Evolutionary conservation across 2,797 vertebrate species (phyloP).

Genomic region (Varecia variegata): DNA sequence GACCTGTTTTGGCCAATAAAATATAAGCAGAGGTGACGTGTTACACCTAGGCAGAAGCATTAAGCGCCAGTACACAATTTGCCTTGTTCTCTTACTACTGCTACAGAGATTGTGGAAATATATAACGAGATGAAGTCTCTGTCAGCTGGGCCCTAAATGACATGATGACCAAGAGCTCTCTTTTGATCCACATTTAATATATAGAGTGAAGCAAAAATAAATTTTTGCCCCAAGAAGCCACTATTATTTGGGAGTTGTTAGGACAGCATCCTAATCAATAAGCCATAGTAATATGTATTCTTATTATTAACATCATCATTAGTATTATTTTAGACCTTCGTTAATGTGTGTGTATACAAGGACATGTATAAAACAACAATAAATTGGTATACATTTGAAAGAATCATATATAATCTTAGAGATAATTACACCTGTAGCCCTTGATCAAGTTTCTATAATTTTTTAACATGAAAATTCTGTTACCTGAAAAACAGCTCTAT

Average conservation of each 20-base stretch:
- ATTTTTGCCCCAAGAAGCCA: neutral
- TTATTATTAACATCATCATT: neutral
- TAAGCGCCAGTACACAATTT: neutral
- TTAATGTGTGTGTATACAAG: neutral
- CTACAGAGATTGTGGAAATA: neutral
- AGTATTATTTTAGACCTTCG: neutral
- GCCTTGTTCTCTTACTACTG: neutral
- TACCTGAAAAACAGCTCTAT: neutral
- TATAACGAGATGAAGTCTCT: neutral
- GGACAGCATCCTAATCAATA: neutral
- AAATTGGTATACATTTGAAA: neutral
- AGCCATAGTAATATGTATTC: neutral
- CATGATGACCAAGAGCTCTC: neutral
- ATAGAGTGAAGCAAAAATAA: neutral
- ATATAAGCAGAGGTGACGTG: neutral
- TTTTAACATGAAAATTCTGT: constrained; percentile 18
- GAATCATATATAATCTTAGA: neutral
- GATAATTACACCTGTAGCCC: neutral
- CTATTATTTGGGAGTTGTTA: neutral
- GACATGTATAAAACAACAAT: neutral
- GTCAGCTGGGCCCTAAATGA: neutral
- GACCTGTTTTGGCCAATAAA: neutral
- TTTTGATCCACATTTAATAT: neutral
- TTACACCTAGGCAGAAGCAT: neutral
- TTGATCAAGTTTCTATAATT: neutral